phyloP scores from a whole-genome alignment of 2,797 vertebrate species.

The Sebastes taczanowskii region DNA sequence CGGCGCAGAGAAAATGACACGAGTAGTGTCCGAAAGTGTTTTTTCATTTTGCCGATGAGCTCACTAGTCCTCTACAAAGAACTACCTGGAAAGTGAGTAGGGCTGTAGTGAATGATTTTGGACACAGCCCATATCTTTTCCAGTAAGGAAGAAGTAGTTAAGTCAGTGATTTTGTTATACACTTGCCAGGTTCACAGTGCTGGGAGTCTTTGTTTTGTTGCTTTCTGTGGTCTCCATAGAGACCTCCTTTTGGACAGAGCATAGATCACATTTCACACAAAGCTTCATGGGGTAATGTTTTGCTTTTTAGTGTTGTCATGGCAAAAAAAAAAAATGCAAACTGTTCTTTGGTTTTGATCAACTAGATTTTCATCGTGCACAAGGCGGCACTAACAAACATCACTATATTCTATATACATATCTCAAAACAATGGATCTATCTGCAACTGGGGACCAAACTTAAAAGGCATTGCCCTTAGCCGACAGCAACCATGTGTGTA shows the following conservation, averaged over 20 bases:
- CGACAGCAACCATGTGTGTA: not conserved
- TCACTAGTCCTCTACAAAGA: no score
- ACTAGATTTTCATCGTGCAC: not conserved
- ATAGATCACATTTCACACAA: constrained; percentile 3
- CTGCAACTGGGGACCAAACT: not conserved
- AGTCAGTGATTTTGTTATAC: not conserved
- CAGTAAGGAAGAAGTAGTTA: not conserved
- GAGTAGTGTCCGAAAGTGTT: no score
- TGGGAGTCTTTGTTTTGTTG: not conserved
- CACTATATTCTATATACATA: not conserved
- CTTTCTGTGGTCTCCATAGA: not conserved
- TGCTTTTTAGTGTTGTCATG: not conserved
- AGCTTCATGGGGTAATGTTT: not conserved
- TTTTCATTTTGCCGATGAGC: no score
- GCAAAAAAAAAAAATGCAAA: not conserved
- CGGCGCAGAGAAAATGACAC: no score
- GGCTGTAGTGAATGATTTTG: no score
- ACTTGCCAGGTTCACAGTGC: not conserved
- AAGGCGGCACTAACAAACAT: not conserved
- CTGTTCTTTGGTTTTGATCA: not conserved
- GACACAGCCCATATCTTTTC: not conserved
- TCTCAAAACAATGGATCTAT: not conserved
- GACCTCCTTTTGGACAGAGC: not conserved
- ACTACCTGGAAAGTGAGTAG: no score
- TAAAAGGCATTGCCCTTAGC: not conserved